Conservation (phyloP, 2,888 invertebrate species). For the Adelognathus sp. region DNA sequence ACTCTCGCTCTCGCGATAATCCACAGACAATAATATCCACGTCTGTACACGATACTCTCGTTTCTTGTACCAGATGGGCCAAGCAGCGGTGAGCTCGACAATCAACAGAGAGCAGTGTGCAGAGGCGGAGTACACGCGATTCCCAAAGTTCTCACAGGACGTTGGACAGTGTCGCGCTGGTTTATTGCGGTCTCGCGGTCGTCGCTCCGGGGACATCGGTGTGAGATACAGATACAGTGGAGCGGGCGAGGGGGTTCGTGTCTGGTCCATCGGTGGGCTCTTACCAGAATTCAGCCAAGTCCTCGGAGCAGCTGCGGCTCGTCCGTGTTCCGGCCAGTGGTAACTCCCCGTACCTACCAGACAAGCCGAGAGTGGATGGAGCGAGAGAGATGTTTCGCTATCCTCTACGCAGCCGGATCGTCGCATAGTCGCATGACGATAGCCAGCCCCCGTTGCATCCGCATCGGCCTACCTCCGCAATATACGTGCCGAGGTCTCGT, state of each 20-base stretch:
- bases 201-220: constrained; percentile 59
- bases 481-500: constrained; percentile 20
- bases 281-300: not conserved
- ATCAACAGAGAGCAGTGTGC: constrained; percentile 39
- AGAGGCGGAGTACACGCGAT: constrained; percentile 48
- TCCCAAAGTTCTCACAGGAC: constrained; percentile 60
- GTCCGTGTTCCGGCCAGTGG: constrained; percentile 56
- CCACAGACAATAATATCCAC: not conserved
- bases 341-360: constrained; percentile 57
- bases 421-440: constrained; percentile 57
- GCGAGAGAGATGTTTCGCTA: constrained; percentile 12
- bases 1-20: constrained; percentile 26
- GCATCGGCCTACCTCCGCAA: constrained; percentile 62
- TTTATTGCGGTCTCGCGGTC: constrained; percentile 69
- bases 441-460: constrained; percentile 48
- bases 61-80: constrained; percentile 22
- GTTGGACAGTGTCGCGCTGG: constrained; percentile 62
- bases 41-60: not conserved
- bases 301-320: constrained; percentile 57
- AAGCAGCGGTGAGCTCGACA: constrained; percentile 41
- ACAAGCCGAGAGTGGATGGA: constrained; percentile 13
- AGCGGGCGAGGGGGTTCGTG: constrained; percentile 27
- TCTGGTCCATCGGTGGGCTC: constrained; percentile 40
- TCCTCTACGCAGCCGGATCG: constrained; percentile 44
- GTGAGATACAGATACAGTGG: constrained; percentile 34